phyloP scores from a whole-genome alignment of 2,888 invertebrate species.

The Hydraecia micacea region DNA sequence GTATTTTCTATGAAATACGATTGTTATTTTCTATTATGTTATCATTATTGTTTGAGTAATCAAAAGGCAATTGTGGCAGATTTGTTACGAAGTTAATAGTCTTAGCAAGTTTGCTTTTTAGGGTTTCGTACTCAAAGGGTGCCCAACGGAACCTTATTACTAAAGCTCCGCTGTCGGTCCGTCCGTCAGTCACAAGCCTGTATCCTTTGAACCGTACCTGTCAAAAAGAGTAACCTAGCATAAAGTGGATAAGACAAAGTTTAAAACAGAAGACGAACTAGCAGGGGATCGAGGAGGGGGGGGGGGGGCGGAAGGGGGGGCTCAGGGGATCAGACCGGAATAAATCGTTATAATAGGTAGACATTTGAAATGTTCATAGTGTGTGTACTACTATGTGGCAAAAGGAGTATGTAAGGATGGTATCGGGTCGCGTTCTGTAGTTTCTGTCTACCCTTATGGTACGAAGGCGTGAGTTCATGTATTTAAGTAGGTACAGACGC shows the following conservation, averaged over 20 bases:
- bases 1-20: constrained; percentile 7
- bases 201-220: background rate
- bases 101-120: constrained; percentile 27
- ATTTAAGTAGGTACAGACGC: no score
- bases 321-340: no score
- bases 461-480: background rate
- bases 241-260: no score
- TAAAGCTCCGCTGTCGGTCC: background rate
- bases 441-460: background rate
- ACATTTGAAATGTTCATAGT: background rate
- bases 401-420: background rate
- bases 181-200: background rate
- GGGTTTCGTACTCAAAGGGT: background rate
- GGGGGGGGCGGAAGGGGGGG: no score
- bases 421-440: background rate
- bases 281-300: no score
- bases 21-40: constrained; percentile 11
- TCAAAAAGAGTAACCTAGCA: no score
- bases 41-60: constrained; percentile 32
- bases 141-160: background rate
- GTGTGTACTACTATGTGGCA: background rate
- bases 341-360: no score
- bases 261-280: no score
- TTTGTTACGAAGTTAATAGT: constrained; percentile 16
- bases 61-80: constrained; percentile 33